Evolutionary conservation across 2,113 vertebrate species (phyloP).

Genomic region (Tychaedon coryphoeus): DNA sequence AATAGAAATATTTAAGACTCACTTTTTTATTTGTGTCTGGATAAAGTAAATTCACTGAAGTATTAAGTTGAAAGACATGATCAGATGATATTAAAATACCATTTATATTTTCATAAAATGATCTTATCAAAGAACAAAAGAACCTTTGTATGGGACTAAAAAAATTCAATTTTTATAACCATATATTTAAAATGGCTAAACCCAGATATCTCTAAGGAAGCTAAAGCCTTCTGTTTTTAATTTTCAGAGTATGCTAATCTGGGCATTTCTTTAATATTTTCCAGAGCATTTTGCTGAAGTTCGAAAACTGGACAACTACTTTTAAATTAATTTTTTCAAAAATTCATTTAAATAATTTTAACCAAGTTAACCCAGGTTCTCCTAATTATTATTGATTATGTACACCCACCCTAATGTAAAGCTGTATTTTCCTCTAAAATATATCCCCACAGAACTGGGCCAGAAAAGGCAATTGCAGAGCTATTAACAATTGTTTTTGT

Average conservation of each 20-base stretch:
- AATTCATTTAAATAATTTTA: neutral
- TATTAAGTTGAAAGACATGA: neutral
- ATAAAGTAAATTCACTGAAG: neutral
- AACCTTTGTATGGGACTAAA: neutral
- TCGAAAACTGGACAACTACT: neutral
- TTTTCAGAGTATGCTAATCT: neutral
- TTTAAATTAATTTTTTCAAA: neutral
- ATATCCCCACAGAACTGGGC: neutral
- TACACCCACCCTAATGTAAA: accelerated
- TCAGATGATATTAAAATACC: neutral
- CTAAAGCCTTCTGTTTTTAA: neutral
- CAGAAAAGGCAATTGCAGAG: neutral
- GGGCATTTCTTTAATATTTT: neutral
- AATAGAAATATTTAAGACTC: neutral
- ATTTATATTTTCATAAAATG: neutral
- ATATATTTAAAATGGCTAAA: neutral
- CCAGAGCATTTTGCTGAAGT: neutral
- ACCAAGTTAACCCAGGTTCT: neutral
- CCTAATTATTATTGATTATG: accelerated
- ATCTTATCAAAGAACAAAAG: neutral
- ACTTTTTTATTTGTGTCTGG: neutral
- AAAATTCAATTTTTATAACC: neutral
- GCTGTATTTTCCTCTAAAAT: neutral
- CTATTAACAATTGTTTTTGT: neutral
- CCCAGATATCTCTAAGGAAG: neutral